Conservation (phyloP, 2,113 vertebrate species). For the Dissostichus mawsoni region DNA sequence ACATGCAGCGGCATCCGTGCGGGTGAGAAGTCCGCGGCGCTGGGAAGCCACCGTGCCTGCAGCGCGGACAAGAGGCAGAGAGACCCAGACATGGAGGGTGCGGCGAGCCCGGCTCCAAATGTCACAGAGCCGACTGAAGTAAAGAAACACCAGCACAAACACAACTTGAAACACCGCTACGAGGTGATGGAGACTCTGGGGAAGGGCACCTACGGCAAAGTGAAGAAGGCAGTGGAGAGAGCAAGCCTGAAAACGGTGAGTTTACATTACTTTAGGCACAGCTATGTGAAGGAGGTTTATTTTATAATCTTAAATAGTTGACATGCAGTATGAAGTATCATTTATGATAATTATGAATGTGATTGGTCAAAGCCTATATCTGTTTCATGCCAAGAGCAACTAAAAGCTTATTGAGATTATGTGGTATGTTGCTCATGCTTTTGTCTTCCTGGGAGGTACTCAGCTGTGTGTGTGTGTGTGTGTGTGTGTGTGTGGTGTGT, state of each 20-base stretch:
- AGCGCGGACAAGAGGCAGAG: constrained; percentile 28
- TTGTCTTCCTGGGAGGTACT: constrained; percentile 6
- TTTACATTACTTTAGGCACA: neutral
- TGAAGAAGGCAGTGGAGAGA: constrained; percentile 85
- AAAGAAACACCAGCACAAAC: constrained; percentile 87
- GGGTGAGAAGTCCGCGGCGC: constrained; percentile 27
- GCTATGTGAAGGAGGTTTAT: neutral
- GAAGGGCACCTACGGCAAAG: constrained; percentile 86
- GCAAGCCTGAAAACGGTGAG: constrained; percentile 79
- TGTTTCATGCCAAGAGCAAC: no score
- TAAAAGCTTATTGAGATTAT: neutral
- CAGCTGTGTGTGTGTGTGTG: neutral
- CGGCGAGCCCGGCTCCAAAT: neutral
- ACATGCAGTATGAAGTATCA: neutral
- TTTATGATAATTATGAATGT: neutral
- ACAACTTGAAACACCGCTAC: constrained; percentile 85
- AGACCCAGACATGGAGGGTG: constrained; percentile 17
- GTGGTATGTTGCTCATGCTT: neutral
- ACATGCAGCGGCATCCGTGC: constrained; percentile 47
- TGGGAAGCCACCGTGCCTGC: neutral
- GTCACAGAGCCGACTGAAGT: constrained; percentile 64
- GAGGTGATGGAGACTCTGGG: constrained; percentile 87
- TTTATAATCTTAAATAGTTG: no score
- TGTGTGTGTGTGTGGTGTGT: neutral
- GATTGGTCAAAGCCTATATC: neutral